These are phyloP conservation scores for Aquatica leii DNA, from an alignment of 2,888 invertebrate species.

Conservation along the genomic window DNA sequence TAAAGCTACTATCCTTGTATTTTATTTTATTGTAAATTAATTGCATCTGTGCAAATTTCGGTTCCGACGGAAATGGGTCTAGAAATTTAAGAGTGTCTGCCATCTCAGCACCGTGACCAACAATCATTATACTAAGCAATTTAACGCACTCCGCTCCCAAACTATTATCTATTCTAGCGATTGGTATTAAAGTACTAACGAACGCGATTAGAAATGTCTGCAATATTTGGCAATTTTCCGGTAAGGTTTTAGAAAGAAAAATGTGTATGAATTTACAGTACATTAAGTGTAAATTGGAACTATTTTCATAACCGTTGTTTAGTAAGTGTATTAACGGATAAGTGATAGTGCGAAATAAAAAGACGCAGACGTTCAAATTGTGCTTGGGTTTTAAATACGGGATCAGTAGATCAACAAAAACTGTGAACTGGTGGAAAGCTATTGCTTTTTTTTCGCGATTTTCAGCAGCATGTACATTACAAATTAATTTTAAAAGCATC, in stretches of 20 bases:
- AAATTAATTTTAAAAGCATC: conserved; percentile 63
- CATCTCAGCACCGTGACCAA: conserved; percentile 62
- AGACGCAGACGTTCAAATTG: conserved; percentile 63
- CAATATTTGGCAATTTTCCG: conserved; percentile 59
- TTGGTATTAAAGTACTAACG: conserved; percentile 64
- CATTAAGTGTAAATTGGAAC: conserved; percentile 52
- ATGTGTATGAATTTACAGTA: conserved; percentile 59
- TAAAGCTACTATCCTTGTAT: conserved; percentile 47
- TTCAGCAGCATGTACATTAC: conserved; percentile 61
- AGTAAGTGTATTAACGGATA: conserved; percentile 65
- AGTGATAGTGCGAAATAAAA: conserved; percentile 66
- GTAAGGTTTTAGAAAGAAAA: conserved; percentile 61
- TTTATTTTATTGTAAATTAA: conserved; percentile 53
- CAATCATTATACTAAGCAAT: conserved; percentile 64
- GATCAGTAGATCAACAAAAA: conserved; percentile 62
- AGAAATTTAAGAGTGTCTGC: conserved; percentile 61
- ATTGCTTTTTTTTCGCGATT: conserved; percentile 65
- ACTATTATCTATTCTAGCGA: conserved; percentile 56
- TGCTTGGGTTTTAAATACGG: conserved; percentile 56
- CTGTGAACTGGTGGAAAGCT: conserved; percentile 66
- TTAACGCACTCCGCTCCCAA: conserved; percentile 55
- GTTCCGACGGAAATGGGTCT: conserved; percentile 63
- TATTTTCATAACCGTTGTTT: conserved; percentile 54
- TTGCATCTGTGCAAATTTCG: conserved; percentile 54
- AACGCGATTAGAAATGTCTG: conserved; percentile 63